A percentile compares a stretch with the other conserved stretches of the same genome.
phyloP scores from a whole-genome alignment of 2,113 vertebrate species.

The Theristicus caerulescens region DNA sequence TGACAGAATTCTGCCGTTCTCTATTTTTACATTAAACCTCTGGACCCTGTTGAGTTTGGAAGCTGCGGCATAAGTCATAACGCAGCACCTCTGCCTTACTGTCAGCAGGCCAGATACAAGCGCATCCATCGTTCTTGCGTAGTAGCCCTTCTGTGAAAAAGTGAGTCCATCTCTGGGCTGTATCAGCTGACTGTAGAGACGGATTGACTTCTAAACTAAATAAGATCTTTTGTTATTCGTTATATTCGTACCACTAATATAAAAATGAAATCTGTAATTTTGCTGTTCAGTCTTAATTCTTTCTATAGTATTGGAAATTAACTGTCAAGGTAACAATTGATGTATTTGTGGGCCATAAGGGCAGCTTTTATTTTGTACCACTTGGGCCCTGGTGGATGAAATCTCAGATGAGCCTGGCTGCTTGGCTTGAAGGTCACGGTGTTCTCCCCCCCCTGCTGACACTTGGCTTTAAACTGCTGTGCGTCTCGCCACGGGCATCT shows the following conservation, averaged over 20 bases:
- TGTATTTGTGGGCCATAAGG: not conserved
- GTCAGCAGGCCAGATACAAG: not conserved
- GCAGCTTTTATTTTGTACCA: not conserved
- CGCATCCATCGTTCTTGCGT: accelerated
- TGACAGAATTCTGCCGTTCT: not conserved
- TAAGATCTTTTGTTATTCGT: accelerated
- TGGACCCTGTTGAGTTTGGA: not conserved
- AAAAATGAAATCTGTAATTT: not conserved
- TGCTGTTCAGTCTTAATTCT: not conserved
- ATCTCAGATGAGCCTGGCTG: not conserved
- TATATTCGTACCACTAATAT: not conserved
- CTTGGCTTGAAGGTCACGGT: not conserved
- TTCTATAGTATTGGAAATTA: not conserved
- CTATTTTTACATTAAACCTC: not conserved
- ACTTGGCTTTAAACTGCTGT: accelerated
- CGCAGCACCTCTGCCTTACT: not conserved
- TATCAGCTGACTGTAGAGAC: not conserved
- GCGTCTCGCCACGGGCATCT: accelerated
- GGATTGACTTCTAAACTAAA: not conserved
- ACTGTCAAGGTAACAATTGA: not conserved
- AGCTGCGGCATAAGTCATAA: not conserved
- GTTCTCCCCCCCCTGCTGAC: not conserved
- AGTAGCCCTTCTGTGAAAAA: not conserved
- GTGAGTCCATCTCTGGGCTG: not conserved
- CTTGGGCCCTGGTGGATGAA: too few species aligned